Evolutionary conservation across 2,797 vertebrate genomes (phyloP).

Genomic region (Coregonus ussuriensis): DNA sequence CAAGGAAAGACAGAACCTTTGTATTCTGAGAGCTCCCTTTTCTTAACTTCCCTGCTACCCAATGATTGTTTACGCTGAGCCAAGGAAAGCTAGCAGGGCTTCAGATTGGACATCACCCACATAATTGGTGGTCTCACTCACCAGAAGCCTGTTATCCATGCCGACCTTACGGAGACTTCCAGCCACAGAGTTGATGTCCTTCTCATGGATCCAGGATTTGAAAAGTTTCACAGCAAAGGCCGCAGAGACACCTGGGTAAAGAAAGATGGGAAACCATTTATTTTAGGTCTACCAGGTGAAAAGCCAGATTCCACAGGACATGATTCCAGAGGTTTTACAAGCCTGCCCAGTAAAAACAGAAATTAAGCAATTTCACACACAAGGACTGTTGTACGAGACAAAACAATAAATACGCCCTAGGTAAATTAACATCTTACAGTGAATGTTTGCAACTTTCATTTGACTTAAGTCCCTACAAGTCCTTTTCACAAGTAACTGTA

Average conservation of each 20-base stretch:
- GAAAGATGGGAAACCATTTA: background rate
- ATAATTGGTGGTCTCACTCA: conserved; percentile 53
- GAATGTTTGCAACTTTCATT: background rate
- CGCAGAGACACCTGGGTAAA: conserved; percentile 88
- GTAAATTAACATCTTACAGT: background rate
- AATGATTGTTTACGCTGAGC: background rate
- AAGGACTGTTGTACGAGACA: background rate
- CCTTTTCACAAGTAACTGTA: background rate
- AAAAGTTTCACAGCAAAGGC: conserved; percentile 97
- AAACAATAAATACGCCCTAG: background rate
- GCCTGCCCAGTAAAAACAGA: too few species aligned
- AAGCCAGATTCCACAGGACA: background rate
- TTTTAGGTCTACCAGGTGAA: background rate
- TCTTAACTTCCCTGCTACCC: background rate
- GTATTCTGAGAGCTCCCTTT: background rate
- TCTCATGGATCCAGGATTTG: conserved; percentile 97
- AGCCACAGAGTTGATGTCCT: conserved; percentile 93
- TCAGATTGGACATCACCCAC: background rate
- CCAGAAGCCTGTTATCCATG: conserved; percentile 97
- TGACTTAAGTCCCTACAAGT: too few species aligned
- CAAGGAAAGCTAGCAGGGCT: background rate
- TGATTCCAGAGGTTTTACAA: background rate
- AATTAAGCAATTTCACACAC: background rate
- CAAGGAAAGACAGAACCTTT: background rate
- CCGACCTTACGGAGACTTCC: conserved; percentile 91